phyloP scores from a whole-genome alignment of 2,113 vertebrate species.

The Poeciliopsis turrubarensis region DNA sequence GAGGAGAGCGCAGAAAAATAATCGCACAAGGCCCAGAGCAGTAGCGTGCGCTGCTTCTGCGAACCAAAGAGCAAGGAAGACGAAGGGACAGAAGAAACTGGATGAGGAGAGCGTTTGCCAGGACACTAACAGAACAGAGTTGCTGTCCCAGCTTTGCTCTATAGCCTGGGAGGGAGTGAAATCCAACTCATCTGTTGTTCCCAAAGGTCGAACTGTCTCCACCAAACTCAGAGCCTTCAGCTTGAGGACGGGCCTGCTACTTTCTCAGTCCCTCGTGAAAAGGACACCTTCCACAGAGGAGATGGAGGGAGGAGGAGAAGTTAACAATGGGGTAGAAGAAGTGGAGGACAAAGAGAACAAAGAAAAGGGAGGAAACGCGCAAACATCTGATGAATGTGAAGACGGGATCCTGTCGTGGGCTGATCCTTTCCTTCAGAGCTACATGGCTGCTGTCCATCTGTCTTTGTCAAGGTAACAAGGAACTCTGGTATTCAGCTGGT shows the following conservation, averaged over 20 bases:
- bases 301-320: background rate
- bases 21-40: background rate
- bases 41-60: background rate
- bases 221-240: slow-evolving; percentile 76
- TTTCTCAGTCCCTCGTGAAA: slow-evolving; percentile 35
- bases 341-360: background rate
- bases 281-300: background rate
- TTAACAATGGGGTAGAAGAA: slow-evolving; percentile 19
- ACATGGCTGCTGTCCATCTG: slow-evolving; percentile 84
- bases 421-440: slow-evolving; percentile 85
- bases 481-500: background rate
- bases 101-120: background rate
- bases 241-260: slow-evolving; percentile 71
- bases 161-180: slow-evolving; percentile 87
- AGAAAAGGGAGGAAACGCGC: background rate
- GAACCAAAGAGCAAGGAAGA: slow-evolving; percentile 8
- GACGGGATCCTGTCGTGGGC: slow-evolving; percentile 73
- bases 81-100: background rate
- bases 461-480: slow-evolving; percentile 73
- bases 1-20: background rate
- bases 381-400: background rate
- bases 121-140: background rate
- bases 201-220: slow-evolving; percentile 41
- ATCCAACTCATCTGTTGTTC: slow-evolving; percentile 68
- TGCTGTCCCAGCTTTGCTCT: slow-evolving; percentile 73